These are phyloP conservation scores for Crotalus tigris DNA, from an alignment of 2,113 vertebrate species.

Conservation along the genomic window DNA sequence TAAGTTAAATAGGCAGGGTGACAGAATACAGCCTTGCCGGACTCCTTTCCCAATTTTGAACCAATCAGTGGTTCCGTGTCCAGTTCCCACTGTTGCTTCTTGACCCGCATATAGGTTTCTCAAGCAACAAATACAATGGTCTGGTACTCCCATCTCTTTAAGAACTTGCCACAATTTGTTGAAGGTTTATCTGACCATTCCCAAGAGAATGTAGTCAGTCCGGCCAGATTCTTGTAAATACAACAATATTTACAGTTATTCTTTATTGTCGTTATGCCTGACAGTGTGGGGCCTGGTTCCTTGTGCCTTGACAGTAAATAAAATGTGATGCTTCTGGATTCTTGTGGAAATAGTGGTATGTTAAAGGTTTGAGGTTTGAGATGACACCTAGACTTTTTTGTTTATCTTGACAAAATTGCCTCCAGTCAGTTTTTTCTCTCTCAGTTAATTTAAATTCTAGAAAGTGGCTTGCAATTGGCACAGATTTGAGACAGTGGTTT, in stretches of 20 bases:
- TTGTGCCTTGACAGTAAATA: background rate
- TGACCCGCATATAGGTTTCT: too few species aligned
- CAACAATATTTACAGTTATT: background rate
- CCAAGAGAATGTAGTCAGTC: background rate
- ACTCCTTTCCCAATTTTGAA: too few species aligned
- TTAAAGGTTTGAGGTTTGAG: background rate
- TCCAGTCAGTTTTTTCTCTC: background rate
- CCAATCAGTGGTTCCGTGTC: too few species aligned
- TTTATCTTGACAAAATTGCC: background rate
- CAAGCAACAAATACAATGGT: too few species aligned
- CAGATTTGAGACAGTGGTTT: background rate
- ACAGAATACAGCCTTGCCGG: too few species aligned
- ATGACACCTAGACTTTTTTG: background rate
- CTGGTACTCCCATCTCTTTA: too few species aligned
- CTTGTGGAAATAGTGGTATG: background rate
- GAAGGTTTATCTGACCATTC: background rate
- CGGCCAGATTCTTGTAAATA: background rate
- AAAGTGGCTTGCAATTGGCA: background rate
- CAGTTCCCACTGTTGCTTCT: too few species aligned
- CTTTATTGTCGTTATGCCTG: background rate
- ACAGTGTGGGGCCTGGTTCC: background rate
- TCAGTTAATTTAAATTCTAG: background rate
- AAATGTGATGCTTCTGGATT: background rate
- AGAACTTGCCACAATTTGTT: too few species aligned
- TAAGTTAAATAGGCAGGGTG: too few species aligned